Base-by-base conservation (phyloP, 2,888 invertebrate species). In the Tetranychus truncatus region DNA sequence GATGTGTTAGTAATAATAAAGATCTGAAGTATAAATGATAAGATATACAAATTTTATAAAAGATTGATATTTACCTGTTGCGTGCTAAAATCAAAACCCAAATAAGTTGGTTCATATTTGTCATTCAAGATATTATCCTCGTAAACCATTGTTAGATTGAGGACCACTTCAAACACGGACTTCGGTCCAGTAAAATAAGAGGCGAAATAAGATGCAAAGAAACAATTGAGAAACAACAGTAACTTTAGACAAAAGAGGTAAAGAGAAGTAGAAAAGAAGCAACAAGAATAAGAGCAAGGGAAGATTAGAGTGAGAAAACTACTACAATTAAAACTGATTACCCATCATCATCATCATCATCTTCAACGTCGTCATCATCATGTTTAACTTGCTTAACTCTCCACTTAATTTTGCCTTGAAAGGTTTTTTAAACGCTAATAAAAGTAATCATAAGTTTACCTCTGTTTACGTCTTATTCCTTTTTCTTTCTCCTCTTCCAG, bases 61-160 rank as follows among this genome's bases (percentile, higher is more conserved):
- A 7, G 66, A 18, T 66, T 66, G 5, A 66, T 66, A 11, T 66
- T 21, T 71, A 80, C 80, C 79, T 80, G 79, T 76, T 80, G 80
- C 46, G 79, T 80, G 72, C 79, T 79, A 45, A 80, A 77, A 77
- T 80, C 80, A 73, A 80, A 77, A 0, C 80, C 80, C 45, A 80
- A 34, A 45, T 75, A 76, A 7, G 69, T 69, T 24, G 69, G 55
- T 55, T 55, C 15, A 15, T 1, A 55, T 55, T 55, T 9, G 15
- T 55, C 55, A 55, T 55, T 55, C 15, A 55, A 15, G 5, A 55
- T 55, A 15, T 55, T 55, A 6, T 7, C 55, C 9, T 55, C 55
- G 15, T 55, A 55, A 55, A 55, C 55, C 55, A 55, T 55, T 55
- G 55, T 55, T 55, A 34, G 34, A 34, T 34, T 34, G 34, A 34